phyloP scores from a whole-genome alignment of 2,113 vertebrate species.

The Trochalopteron elliotii region DNA sequence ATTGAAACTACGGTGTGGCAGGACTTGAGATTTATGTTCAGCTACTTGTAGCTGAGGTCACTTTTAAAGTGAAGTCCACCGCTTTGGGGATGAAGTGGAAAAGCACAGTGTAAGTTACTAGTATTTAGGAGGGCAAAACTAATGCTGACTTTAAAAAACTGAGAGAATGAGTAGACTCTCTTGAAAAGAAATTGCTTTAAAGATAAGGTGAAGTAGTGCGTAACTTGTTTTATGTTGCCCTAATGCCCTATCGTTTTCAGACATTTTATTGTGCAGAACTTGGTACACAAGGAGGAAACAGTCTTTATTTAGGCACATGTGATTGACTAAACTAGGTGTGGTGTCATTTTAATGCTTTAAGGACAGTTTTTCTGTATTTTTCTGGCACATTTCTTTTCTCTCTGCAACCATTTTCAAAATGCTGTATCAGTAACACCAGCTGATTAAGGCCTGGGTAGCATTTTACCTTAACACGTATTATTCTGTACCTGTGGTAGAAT shows the following conservation, averaged over 20 bases:
- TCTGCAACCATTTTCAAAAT: background rate
- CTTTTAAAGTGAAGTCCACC: background rate
- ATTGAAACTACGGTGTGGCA: background rate
- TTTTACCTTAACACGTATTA: background rate
- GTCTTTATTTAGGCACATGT: background rate
- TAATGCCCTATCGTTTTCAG: background rate
- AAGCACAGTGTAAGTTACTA: background rate
- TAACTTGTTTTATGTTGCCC: background rate
- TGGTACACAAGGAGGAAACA: background rate
- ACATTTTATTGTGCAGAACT: background rate
- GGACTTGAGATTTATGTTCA: background rate
- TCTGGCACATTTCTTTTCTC: background rate
- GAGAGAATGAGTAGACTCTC: background rate
- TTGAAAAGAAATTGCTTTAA: background rate
- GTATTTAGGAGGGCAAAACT: background rate
- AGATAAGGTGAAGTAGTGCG: background rate
- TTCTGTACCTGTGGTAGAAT: background rate
- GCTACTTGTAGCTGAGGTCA: background rate
- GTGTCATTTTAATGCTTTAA: background rate
- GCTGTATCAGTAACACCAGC: background rate
- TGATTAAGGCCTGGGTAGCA: background rate
- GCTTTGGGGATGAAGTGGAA: background rate
- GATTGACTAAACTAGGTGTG: background rate
- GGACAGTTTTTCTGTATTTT: background rate
- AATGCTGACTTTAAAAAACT: background rate